These are phyloP conservation scores for Meteorus colon DNA, from an alignment of 2,888 invertebrate species.

Conservation along the genomic window DNA sequence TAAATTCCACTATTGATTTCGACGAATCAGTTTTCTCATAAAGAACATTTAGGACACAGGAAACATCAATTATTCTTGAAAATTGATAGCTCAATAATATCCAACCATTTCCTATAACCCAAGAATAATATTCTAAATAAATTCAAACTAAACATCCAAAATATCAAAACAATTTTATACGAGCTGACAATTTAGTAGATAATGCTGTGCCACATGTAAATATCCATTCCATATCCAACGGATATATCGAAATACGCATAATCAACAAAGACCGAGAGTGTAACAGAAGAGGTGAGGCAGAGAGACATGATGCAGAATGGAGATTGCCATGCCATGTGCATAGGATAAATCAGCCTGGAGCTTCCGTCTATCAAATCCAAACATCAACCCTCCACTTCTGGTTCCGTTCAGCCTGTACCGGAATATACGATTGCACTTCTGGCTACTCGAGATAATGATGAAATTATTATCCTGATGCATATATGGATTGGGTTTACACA, in stretches of 20 bases:
- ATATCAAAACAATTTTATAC: too few relatives aligned
- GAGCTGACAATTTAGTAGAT: slow-evolving; percentile 15
- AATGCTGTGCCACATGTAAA: slow-evolving; percentile 12
- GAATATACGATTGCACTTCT: slow-evolving; percentile 1
- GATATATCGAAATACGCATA: slow-evolving; percentile 14
- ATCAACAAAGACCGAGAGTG: neutral
- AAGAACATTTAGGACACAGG: too few relatives aligned
- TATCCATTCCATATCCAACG: neutral
- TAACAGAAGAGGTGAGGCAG: neutral
- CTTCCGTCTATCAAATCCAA: slow-evolving; percentile 14
- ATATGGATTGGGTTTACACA: neutral
- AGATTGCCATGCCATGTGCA: neutral
- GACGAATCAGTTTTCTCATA: too few relatives aligned
- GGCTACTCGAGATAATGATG: slow-evolving; percentile 7
- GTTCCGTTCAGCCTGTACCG: neutral
- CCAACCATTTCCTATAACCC: too few relatives aligned
- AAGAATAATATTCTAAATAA: too few relatives aligned
- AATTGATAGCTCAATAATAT: too few relatives aligned
- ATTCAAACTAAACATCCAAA: too few relatives aligned
- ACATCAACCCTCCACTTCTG: neutral
- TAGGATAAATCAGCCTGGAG: slow-evolving; percentile 19
- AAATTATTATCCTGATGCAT: neutral
- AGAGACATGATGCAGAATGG: neutral
- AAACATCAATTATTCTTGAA: too few relatives aligned
- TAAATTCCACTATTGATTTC: too few relatives aligned